Conservation (phyloP, 2,888 invertebrate genomes). For the Imbricaverruca yamaguchii region DNA sequence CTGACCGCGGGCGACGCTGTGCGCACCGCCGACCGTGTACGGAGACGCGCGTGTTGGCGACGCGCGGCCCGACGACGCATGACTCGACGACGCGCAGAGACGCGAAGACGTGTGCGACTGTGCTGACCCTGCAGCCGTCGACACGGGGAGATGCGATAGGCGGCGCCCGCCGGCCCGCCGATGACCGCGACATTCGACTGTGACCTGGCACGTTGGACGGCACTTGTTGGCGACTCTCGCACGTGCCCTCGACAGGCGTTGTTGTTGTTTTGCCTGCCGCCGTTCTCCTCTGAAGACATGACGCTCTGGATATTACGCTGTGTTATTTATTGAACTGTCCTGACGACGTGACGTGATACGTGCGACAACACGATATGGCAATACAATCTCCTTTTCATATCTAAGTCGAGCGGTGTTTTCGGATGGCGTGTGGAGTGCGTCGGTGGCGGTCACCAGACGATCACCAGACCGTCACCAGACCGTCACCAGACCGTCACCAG, state of each 20-base stretch:
- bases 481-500: too few relatives aligned
- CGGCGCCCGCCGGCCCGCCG: neutral
- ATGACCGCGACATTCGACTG: neutral
- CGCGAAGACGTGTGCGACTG: neutral
- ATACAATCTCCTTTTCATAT: constrained; percentile 4
- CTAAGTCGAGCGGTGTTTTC: neutral
- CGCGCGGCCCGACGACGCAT: too few relatives aligned
- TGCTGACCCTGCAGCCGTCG: neutral
- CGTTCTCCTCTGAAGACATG: neutral
- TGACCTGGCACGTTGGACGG: neutral
- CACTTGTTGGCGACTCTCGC: neutral
- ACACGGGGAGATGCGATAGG: neutral
- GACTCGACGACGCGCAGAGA: neutral
- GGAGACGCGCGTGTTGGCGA: neutral
- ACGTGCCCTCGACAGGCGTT: constrained; percentile 3
- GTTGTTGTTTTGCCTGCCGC: neutral
- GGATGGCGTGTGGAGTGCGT: too few relatives aligned
- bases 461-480: too few relatives aligned
- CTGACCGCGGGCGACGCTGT: neutral
- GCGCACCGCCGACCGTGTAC: neutral
- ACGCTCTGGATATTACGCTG: constrained; percentile 8
- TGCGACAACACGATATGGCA: neutral
- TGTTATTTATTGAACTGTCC: constrained; percentile 6
- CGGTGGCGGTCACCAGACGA: too few relatives aligned
- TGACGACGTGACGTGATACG: constrained; percentile 11